These are phyloP conservation scores for Knipowitschia caucasica DNA, from an alignment of 2,797 vertebrate genomes.

Conservation along the genomic window DNA sequence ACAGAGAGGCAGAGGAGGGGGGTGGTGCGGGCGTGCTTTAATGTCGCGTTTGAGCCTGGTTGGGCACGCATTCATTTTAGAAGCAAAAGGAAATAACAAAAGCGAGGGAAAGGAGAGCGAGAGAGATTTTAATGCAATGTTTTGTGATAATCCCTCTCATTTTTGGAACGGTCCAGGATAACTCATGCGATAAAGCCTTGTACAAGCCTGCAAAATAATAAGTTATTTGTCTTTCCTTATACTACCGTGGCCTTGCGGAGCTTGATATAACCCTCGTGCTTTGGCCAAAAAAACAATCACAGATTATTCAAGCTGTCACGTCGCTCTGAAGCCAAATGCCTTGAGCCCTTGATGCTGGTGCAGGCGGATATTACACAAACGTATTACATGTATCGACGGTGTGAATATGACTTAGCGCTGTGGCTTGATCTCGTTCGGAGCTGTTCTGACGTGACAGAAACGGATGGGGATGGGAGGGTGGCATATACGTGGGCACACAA, in stretches of 20 bases:
- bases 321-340: constrained; percentile 60
- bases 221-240: constrained; percentile 70
- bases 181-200: constrained; percentile 70
- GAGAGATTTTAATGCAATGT: constrained; percentile 72
- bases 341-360: constrained; percentile 56
- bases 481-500: constrained; percentile 50
- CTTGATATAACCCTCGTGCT: constrained; percentile 54
- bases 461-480: constrained; percentile 36
- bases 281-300: constrained; percentile 67
- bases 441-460: constrained; percentile 27
- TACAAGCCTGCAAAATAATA: constrained; percentile 72
- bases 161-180: constrained; percentile 72
- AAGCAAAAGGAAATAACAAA: constrained; percentile 72
- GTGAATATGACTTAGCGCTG: constrained; percentile 36
- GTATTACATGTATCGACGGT: constrained; percentile 44
- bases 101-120: constrained; percentile 50
- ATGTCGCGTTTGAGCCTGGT: constrained; percentile 69
- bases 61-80: constrained; percentile 69
- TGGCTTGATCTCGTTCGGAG: constrained; percentile 39
- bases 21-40: constrained; percentile 55
- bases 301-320: constrained; percentile 72
- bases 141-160: constrained; percentile 74
- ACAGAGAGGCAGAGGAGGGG: constrained; percentile 39
- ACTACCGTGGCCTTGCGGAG: constrained; percentile 58
- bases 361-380: constrained; percentile 51